phyloP scores from a whole-genome alignment of 1,140 invertebrate genomes.

The Drosophila pseudoananassae region DNA sequence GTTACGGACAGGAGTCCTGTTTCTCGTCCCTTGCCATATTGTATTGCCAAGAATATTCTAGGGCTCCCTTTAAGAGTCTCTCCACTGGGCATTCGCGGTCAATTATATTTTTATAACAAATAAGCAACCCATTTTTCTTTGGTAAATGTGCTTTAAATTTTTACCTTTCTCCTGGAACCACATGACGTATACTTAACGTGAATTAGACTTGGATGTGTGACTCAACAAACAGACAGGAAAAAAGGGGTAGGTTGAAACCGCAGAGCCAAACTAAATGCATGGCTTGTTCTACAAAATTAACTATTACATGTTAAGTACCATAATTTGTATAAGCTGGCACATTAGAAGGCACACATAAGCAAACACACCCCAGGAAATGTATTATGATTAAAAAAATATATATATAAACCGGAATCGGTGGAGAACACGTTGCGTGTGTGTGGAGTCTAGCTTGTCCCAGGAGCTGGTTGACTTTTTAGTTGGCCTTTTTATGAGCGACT shows the following conservation, averaged over 20 bases:
- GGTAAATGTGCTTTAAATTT: background rate
- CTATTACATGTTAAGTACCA: conserved; percentile 50
- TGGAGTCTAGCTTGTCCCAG: conserved; percentile 20
- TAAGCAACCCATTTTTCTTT: background rate
- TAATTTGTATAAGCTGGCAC: conserved; percentile 47
- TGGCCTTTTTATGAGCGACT: conserved; percentile 65
- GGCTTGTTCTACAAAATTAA: conserved; percentile 50
- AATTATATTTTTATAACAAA: background rate
- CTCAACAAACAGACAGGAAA: background rate
- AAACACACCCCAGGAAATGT: conserved; percentile 16
- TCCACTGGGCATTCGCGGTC: background rate
- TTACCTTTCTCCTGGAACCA: conserved; percentile 3
- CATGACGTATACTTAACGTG: conserved; percentile 40
- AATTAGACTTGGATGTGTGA: conserved; percentile 16
- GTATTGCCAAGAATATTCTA: conserved; percentile 20
- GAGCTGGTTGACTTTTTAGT: conserved; percentile 39
- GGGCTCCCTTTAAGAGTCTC: conserved; percentile 23
- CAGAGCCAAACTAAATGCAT: conserved; percentile 34
- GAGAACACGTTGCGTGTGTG: conserved; percentile 21
- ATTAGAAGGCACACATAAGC: conserved; percentile 13
- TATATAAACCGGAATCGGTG: background rate
- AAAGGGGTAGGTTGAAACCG: conserved; percentile 4
- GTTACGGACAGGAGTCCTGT: conserved; percentile 13
- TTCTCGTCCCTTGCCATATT: conserved; percentile 5
- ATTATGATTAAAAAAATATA: conserved; percentile 29